phyloP scores from a whole-genome alignment of 2,888 invertebrate species.

The Tetragonula carbonaria region DNA sequence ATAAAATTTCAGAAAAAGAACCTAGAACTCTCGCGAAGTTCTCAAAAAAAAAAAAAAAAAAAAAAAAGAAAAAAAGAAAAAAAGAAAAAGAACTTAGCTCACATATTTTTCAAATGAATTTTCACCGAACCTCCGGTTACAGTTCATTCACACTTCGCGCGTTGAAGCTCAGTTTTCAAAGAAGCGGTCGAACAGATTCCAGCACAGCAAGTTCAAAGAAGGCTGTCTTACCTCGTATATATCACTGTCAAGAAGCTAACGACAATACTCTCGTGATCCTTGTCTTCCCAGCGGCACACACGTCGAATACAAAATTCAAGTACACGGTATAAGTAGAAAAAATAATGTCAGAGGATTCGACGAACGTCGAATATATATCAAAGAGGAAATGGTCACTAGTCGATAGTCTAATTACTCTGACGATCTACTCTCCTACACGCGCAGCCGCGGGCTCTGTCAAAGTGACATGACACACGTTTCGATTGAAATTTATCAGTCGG shows the following conservation, averaged over 20 bases:
- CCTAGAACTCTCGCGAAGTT: background rate
- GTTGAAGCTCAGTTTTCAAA: background rate
- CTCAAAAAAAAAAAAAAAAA: background rate
- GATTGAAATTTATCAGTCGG: background rate
- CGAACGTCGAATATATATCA: background rate
- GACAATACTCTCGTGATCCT: background rate
- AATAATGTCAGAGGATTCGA: background rate
- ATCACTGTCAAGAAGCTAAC: background rate
- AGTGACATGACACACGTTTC: conserved; percentile 69
- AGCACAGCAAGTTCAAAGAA: background rate
- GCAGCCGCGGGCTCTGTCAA: conserved; percentile 55
- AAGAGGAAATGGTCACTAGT: background rate
- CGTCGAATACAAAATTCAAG: background rate
- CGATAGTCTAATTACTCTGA: background rate
- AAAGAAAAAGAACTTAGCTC: background rate
- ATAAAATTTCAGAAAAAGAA: background rate
- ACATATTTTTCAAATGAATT: background rate
- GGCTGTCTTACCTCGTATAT: conserved; percentile 13
- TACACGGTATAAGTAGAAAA: background rate
- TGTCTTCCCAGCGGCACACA: background rate
- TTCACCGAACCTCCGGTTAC: background rate
- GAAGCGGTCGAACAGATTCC: background rate
- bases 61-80: background rate
- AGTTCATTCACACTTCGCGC: background rate
- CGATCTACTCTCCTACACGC: conserved; percentile 6